A percentile compares a stretch with the other conserved stretches of the same genome.
These are phyloP conservation scores for Gambelia wislizenii DNA, from an alignment of 2,797 vertebrate species.

Conservation along the genomic window DNA sequence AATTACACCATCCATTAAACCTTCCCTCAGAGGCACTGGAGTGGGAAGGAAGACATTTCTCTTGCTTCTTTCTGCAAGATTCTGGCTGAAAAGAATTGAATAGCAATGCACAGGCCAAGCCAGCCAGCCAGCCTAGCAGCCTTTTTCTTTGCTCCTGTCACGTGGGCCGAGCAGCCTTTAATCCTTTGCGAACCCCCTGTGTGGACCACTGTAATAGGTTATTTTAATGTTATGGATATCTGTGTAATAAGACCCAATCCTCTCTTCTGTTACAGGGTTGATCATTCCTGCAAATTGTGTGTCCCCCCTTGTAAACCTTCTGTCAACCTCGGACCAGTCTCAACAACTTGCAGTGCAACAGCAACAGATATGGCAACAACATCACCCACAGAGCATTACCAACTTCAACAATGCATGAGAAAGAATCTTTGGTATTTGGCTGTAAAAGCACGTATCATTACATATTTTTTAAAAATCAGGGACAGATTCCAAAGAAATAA, in stretches of 20 bases:
- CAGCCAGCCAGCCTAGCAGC: too few species aligned
- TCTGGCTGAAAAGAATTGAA: too few species aligned
- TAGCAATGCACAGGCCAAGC: too few species aligned
- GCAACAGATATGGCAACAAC: slow-evolving; percentile 98
- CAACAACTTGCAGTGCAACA: slow-evolving; percentile 97
- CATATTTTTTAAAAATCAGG: slow-evolving; percentile 81
- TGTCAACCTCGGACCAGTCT: slow-evolving; percentile 96
- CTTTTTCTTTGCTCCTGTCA: too few species aligned
- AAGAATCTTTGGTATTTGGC: slow-evolving; percentile 69
- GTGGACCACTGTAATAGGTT: too few species aligned
- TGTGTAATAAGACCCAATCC: neutral
- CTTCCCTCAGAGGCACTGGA: too few species aligned
- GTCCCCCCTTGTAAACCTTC: slow-evolving; percentile 91
- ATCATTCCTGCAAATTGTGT: slow-evolving; percentile 99
- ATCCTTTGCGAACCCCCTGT: too few species aligned
- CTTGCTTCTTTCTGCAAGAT: too few species aligned
- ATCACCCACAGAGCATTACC: slow-evolving; percentile 96
- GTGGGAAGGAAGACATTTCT: too few species aligned
- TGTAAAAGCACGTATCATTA: slow-evolving; percentile 75
- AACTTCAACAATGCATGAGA: slow-evolving; percentile 85
- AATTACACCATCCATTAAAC: too few species aligned
- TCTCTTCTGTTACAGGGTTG: slow-evolving; percentile 83
- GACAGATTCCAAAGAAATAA: slow-evolving; percentile 89
- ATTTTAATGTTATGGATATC: too few species aligned
- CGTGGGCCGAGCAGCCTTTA: too few species aligned